Evolutionary conservation across 2,888 invertebrate genomes (phyloP), one percentile per base, ranked within the genome.

Genomic region (Polydrusus pterygomalis): DNA sequence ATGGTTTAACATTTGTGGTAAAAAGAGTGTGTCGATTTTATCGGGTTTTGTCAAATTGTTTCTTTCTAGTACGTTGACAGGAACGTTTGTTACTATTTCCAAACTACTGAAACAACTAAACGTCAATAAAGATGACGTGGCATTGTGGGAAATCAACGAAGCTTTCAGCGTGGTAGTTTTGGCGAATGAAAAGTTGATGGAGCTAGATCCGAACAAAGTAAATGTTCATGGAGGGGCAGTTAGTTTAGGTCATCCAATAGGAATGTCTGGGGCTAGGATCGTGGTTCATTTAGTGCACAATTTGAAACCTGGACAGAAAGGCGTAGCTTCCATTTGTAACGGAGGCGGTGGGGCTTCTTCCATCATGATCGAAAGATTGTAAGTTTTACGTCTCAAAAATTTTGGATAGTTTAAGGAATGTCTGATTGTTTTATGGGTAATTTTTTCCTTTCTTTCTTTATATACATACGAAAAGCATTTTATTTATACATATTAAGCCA

Each of bases 291-390:
- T 99, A 82, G 95, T 94, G 40, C 97, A 99, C 87, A 91, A 95
- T 10, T 89, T 99, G 49, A 95, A 97, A 85, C 89, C 94, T 54
- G 98, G 98, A 15, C 92, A 99, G 87, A 96, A 95, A 83, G 99
- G 99, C 70, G 93, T 97, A 74, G 99, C 98, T 30, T 94, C 97
- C 8, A 99, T 99, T 85, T 99, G 99, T 88, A 99, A 99, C 85
- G 99, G 99, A 63, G 99, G 99, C 34, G 99, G 99, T 74, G 99
- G 97, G 64, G 98, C 99, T 0, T 97, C 98, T 54, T 96, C 98
- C 15, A 95, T 99, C 83, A 91, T 99, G 88, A 93, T 99, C 85
- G 96, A 98, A 88, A 96, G 95, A 92, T 90, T 98, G 92, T 97
- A 93, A 96, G 92, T 90, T 65, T 30, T 34, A 25, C 17, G 58